These are phyloP conservation scores for Oikopleura albicans DNA, from an alignment of 23 tunicate genomes.

Conservation along the genomic window DNA sequence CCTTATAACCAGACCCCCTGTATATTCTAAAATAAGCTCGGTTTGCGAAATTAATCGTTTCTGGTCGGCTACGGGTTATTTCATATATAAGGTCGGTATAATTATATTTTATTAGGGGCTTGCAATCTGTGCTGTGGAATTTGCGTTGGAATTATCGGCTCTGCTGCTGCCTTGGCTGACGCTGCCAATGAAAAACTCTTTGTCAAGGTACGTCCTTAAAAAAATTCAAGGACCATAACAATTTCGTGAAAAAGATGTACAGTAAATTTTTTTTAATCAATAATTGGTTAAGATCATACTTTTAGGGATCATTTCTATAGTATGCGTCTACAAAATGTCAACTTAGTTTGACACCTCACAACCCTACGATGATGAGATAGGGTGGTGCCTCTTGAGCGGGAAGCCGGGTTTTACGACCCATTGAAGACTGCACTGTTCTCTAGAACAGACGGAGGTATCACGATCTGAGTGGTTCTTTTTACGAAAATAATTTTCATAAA, in stretches of 20 bases:
- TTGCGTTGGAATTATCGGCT: constrained; percentile 94
- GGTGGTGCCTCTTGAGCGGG: constrained; percentile 27
- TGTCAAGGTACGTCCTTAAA: constrained; percentile 48
- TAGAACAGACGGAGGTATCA: not conserved
- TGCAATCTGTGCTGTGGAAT: constrained; percentile 87
- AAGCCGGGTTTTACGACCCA: constrained; percentile 15
- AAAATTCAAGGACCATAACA: too few species aligned
- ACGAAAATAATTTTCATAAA: too few species aligned
- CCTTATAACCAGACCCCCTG: too few species aligned
- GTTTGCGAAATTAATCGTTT: too few species aligned
- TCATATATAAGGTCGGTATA: too few species aligned
- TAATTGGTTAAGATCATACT: too few species aligned
- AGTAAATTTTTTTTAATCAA: not conserved
- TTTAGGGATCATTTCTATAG: too few species aligned
- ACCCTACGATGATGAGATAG: too few species aligned
- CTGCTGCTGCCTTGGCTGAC: constrained; percentile 90
- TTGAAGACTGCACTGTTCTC: not conserved
- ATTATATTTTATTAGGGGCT: constrained; percentile 16
- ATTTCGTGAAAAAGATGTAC: not conserved
- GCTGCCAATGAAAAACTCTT: constrained; percentile 76
- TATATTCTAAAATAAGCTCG: too few species aligned
- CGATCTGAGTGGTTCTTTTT: not conserved
- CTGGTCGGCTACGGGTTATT: too few species aligned
- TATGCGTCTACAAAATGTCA: too few species aligned
- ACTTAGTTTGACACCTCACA: too few species aligned